A percentile compares a stretch with the other conserved stretches of the same genome.
Evolutionary conservation across 2,113 vertebrate genomes (phyloP).

Genomic region (Silurus meridionalis): DNA sequence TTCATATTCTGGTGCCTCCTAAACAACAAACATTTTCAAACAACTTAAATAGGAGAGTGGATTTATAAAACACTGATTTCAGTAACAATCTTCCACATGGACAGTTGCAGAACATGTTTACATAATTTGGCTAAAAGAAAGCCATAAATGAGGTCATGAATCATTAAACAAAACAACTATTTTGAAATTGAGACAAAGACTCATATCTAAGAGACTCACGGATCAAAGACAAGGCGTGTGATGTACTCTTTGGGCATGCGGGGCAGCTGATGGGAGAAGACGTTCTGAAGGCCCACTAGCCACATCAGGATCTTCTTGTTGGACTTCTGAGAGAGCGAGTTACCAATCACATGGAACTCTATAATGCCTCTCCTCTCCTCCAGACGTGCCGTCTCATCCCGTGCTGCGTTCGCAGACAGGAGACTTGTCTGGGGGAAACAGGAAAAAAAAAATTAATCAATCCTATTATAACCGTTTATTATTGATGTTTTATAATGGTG

Average conservation of each 20-base stretch:
- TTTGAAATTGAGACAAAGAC: background rate
- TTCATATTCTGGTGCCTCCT: background rate
- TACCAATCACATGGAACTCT: slow-evolving; percentile 97
- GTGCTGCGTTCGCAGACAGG: slow-evolving; percentile 91
- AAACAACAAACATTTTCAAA: background rate
- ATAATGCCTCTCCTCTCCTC: slow-evolving; percentile 96
- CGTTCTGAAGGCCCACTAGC: slow-evolving; percentile 96
- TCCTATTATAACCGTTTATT: background rate
- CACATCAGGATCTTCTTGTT: slow-evolving; percentile 98
- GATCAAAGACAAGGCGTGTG: slow-evolving; percentile 95
- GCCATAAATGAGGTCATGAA: background rate
- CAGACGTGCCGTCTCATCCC: slow-evolving; percentile 93
- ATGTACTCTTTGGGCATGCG: slow-evolving; percentile 99
- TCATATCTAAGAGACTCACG: slow-evolving; percentile 73
- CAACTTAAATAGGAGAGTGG: too few species aligned
- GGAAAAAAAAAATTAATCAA: background rate
- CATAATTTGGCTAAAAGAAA: background rate
- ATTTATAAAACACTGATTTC: too few species aligned
- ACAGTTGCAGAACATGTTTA: background rate
- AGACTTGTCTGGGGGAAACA: slow-evolving; percentile 83
- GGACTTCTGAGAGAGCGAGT: slow-evolving; percentile 94
- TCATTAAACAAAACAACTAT: background rate
- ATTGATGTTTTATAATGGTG: background rate
- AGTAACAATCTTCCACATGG: background rate
- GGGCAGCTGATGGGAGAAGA: slow-evolving; percentile 97